Evolutionary conservation across 1,140 invertebrate species (phyloP), one percentile per base, ranked within the genome.

Genomic region (Aphaenogaster rudis): DNA sequence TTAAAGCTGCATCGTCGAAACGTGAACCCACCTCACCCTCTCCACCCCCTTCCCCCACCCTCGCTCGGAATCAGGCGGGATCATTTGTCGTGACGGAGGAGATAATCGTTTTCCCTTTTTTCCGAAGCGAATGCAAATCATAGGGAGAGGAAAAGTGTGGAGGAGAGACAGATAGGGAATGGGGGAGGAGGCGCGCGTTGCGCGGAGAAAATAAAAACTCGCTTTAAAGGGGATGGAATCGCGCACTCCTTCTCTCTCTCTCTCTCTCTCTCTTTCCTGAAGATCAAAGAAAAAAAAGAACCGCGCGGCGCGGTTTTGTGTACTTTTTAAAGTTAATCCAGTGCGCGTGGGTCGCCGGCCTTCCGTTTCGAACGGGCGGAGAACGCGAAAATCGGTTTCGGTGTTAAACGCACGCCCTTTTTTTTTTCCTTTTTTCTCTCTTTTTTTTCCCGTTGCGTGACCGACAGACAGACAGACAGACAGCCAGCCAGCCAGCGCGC

Each of bases 301-400:
- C n/a, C 17, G 48, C 64, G 64, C 78, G 36, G 48, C 64, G 66
- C 66, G 79, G 79, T 81, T 81, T 81, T 81, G 79, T 81, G 66
- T 81, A 81, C 79, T 81, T 81, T 72, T 81, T 81, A 81, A 81
- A 81, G 79, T 81, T 81, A 81, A 81, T 81, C 66, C 39, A 81
- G 79, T 81, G 50, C 45, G 77, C 61, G 59, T 72, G 79, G 79
- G 79, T 81, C 79, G 66, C 79, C 39, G 79, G 66, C 39, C 79
- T 81, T 81, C 50, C 79, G 79, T 81, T 81, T 81, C 66, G 52
- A 81, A 45, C 50, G 45, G 77, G 9, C 42, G 50, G 79, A 86
- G 85, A 87, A 77, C 39, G 72, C 61, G 82, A 71, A 74, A 80
- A 78, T 79, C 74, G 74, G 82, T 85, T 61, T 57, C 66, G 86